phyloP scores from a whole-genome alignment of 1,140 invertebrate genomes.

The Ips typographus region DNA sequence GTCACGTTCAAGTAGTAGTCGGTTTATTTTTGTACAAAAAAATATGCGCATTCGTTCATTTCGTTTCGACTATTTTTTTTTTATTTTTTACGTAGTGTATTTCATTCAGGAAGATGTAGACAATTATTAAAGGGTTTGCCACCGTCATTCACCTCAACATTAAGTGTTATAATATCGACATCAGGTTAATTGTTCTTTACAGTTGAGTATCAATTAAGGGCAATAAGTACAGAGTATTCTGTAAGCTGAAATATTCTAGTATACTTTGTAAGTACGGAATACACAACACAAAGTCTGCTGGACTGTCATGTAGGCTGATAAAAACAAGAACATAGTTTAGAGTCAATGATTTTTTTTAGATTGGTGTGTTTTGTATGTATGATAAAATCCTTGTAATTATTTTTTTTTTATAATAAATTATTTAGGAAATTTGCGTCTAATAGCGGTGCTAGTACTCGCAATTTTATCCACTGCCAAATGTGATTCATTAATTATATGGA shows the following conservation, averaged over 20 bases:
- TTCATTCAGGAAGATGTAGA: neutral
- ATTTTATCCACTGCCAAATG: conserved; percentile 44
- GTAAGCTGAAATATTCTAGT: conserved; percentile 37
- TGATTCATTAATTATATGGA: conserved; percentile 34
- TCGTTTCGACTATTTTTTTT: conserved; percentile 19
- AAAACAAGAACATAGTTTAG: conserved; percentile 40
- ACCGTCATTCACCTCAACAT: conserved; percentile 16
- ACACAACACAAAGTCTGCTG: too few species aligned
- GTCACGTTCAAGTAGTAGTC: conserved; percentile 23
- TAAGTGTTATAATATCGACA: conserved; percentile 7
- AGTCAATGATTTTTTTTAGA: conserved; percentile 45
- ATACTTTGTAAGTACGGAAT: neutral
- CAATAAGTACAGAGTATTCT: conserved; percentile 43
- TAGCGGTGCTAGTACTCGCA: conserved; percentile 36
- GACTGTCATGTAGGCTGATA: neutral
- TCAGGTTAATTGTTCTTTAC: conserved; percentile 25
- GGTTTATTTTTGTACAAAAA: conserved; percentile 37
- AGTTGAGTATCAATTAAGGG: conserved; percentile 44
- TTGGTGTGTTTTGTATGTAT: conserved; percentile 48
- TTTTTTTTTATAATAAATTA: conserved; percentile 37
- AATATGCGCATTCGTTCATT: conserved; percentile 29
- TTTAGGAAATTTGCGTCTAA: conserved; percentile 36
- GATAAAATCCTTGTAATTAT: conserved; percentile 44
- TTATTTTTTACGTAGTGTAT: conserved; percentile 17
- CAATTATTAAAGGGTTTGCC: conserved; percentile 28